A percentile compares a stretch with the other conserved stretches of the same genome.
phyloP scores from a whole-genome alignment of 92 coral and sea anemone species.

The Blastomussa wellsi region DNA sequence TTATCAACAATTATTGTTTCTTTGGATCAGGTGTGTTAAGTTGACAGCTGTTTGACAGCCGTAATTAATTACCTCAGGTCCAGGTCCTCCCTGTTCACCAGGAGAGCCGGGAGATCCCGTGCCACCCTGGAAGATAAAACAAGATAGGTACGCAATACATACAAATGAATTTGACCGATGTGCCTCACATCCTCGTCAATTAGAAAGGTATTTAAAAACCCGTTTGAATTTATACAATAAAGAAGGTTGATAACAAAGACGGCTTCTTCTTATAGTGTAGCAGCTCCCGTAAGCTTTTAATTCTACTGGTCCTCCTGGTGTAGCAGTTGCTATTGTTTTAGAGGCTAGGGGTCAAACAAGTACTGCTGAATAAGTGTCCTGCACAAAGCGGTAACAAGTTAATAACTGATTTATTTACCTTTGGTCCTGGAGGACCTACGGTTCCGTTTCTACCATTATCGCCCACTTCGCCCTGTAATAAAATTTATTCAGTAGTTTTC shows the following conservation, averaged over 20 bases:
- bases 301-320: no score
- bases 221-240: no score
- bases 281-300: no score
- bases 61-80: slow-evolving; percentile 31
- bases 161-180: background rate
- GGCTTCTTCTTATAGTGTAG: no score
- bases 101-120: slow-evolving; percentile 47
- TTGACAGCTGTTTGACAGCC: background rate
- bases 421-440: slow-evolving; percentile 52
- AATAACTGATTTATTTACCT: slow-evolving; percentile 30
- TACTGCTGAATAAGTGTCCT: background rate
- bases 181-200: no score
- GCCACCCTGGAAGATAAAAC: slow-evolving; percentile 38
- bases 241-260: no score
- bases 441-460: slow-evolving; percentile 45
- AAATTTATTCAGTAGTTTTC: background rate
- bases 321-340: no score
- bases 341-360: background rate
- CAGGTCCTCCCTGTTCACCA: slow-evolving; percentile 37
- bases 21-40: background rate
- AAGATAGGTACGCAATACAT: background rate
- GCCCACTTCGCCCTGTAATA: slow-evolving; percentile 54
- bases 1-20: no score
- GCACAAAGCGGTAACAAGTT: background rate
- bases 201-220: no score